Evolutionary conservation across 92 coral and sea anemone species (phyloP), one percentile per base, ranked within the genome.

Genomic region (Chrysogorgia sp.): DNA sequence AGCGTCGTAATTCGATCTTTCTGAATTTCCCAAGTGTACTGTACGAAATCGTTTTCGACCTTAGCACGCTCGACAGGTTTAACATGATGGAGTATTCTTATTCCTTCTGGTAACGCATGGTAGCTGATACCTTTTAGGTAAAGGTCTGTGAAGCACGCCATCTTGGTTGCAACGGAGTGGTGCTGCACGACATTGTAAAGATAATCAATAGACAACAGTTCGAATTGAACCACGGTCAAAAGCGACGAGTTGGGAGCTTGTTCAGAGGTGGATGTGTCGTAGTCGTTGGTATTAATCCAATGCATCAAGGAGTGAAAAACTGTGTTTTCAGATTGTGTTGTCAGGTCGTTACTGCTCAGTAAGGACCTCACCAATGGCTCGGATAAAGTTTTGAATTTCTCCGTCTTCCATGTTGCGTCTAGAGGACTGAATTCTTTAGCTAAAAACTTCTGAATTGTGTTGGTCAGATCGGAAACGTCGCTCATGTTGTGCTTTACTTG

Each of bases 261-360:
- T n/a, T n/a, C n/a, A n/a, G n/a, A n/a, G 1, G n/a, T 10, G 3
- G 65, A 8, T 5, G 12, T 22, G 65, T 7, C 32, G 2, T 22
- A 13, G 15, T 32, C 65, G 37, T 59, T 96, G 96, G 88, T 56
- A 86, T 82, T 2, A 47, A 47, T 2, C 97, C 97, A 92, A 61
- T 89, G 81, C 88, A 88, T 92, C 55, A 92, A 76, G 19, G 92
- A 92, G 34, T 90, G 96, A 78, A 92, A 92, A 29, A 90, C 97
- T 14, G 96, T 92, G 68, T 92, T 92, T 79, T 92, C 97, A 40
- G 87, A 88, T 20, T 96, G 88, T n/a, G 90, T 88, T 78, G 82
- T 75, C 57, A 92, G 84, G n/a, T 90, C 88, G 20, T 90, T 80
- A 71, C 65, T 59, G 35, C 65, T 22, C 3, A 59, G 65, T 28